Evolutionary conservation across 2,113 vertebrate species (phyloP).

Genomic region (Diphyllodes magnificus): DNA sequence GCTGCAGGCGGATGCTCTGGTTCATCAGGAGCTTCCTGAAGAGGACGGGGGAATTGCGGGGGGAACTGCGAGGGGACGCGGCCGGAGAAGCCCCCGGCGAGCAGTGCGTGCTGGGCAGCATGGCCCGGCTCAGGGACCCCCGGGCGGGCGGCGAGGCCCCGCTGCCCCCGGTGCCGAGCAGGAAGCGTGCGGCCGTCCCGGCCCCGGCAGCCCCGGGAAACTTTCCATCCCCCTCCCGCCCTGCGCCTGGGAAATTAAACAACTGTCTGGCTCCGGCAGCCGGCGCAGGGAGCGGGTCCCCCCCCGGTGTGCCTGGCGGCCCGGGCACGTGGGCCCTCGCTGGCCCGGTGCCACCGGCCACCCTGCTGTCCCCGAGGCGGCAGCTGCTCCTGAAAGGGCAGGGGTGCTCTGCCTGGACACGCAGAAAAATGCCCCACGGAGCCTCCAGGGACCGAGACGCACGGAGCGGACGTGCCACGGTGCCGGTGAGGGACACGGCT

Average conservation of each 20-base stretch:
- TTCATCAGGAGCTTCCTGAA: conserved; percentile 84
- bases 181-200: background rate
- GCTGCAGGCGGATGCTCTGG: conserved; percentile 83
- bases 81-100: conserved; percentile 66
- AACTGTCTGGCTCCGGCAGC: conserved; percentile 38
- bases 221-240: conserved; percentile 54
- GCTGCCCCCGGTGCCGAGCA: background rate
- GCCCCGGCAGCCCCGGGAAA: conserved; percentile 20
- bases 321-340: background rate
- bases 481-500: accelerated
- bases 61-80: conserved; percentile 67
- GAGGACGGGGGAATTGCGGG: conserved; percentile 78
- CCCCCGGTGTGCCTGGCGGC: background rate
- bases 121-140: conserved; percentile 15
- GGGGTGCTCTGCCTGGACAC: background rate
- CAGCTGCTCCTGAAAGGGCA: background rate
- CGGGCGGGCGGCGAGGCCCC: background rate
- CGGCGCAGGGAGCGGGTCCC: background rate
- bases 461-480: accelerated
- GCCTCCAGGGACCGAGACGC: accelerated
- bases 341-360: conserved; percentile 20
- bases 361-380: background rate
- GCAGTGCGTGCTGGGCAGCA: conserved; percentile 37
- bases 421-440: accelerated
- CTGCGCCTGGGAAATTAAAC: conserved; percentile 55